Evolutionary conservation across 1,140 invertebrate species (phyloP).

Genomic region (Eueides isabella): DNA sequence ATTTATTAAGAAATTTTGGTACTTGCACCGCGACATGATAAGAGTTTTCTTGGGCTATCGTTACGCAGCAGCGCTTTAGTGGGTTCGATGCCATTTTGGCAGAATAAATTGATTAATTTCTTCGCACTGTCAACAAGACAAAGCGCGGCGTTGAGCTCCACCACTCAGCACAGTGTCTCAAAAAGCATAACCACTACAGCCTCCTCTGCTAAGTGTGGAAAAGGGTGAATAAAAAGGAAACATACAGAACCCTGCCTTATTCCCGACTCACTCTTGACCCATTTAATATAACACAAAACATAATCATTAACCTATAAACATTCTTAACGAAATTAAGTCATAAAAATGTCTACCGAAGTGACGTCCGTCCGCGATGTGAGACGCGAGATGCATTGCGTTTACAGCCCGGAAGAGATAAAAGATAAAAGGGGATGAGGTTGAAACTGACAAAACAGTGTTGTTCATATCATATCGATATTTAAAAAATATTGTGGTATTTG

Average conservation of each 20-base stretch:
- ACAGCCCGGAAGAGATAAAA: conserved; percentile 46
- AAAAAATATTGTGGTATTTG: background rate
- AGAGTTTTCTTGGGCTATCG: no score
- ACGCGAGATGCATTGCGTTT: conserved; percentile 8
- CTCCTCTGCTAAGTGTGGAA: no score
- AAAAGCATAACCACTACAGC: no score
- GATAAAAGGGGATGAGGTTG: conserved; percentile 38
- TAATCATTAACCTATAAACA: conserved; percentile 11
- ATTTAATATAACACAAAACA: background rate
- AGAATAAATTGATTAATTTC: no score
- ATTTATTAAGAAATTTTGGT: no score
- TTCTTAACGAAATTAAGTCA: conserved; percentile 12
- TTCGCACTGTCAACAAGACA: no score
- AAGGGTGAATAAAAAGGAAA: no score
- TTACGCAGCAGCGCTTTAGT: no score
- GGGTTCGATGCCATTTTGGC: no score
- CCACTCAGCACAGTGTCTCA: no score
- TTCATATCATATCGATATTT: background rate
- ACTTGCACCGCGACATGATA: no score
- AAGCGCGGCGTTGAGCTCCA: no score
- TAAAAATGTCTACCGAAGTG: background rate
- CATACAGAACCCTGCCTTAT: background rate
- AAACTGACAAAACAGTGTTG: conserved; percentile 10
- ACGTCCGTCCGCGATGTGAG: background rate
- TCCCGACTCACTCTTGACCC: background rate